Evolutionary conservation across 1,140 invertebrate species (phyloP).

Genomic region (Pseudomyrmex flavicornis): DNA sequence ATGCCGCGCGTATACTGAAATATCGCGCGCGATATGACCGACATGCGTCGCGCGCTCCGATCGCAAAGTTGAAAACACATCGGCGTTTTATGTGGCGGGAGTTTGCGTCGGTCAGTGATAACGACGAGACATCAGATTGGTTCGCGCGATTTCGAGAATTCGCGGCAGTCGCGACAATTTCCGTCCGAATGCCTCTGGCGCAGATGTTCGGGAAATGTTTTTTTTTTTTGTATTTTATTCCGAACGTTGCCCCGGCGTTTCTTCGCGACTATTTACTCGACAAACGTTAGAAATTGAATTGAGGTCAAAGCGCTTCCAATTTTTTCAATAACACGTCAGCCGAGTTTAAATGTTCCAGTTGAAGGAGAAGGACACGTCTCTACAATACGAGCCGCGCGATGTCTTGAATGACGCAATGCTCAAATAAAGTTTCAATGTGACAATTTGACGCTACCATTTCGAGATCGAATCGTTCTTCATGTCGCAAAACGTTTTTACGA

Average conservation of each 20-base stretch:
- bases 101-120: constrained; percentile 66
- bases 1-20: constrained; percentile 61
- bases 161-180: background rate
- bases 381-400: background rate
- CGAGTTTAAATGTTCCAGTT: background rate
- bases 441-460: background rate
- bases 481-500: background rate
- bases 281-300: background rate
- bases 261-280: background rate
- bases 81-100: constrained; percentile 33
- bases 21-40: constrained; percentile 43
- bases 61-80: constrained; percentile 35
- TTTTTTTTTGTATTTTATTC: constrained; percentile 4
- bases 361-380: background rate
- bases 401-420: constrained; percentile 32
- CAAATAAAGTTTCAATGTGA: constrained; percentile 33
- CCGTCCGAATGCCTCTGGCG: background rate
- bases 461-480: background rate
- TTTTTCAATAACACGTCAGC: no score
- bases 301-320: no score
- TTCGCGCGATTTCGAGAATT: constrained; percentile 41
- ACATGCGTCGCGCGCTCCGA: constrained; percentile 6
- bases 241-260: background rate
- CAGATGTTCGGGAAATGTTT: background rate
- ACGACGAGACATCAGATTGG: constrained; percentile 71